Conservation (phyloP, 2,797 vertebrate species). For the Naso thynnoides region DNA sequence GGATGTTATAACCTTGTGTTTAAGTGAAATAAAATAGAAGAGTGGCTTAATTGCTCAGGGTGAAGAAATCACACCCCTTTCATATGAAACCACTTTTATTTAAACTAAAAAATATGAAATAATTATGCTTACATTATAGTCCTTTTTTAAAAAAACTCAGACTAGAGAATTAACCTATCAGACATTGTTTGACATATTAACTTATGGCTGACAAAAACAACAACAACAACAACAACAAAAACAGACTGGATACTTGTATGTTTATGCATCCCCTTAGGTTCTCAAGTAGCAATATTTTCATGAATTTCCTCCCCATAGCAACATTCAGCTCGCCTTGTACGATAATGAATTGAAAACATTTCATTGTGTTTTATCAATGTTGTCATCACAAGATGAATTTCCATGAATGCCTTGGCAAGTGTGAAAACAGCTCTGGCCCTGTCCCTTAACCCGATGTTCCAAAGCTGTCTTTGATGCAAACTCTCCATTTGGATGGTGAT, state of each 20-base stretch:
- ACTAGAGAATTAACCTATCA: neutral
- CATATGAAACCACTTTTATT: slow-evolving; percentile 14
- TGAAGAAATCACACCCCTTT: slow-evolving; percentile 8
- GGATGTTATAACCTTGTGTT: slow-evolving; percentile 22
- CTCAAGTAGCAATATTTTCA: slow-evolving; percentile 16
- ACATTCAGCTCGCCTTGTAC: slow-evolving; percentile 17
- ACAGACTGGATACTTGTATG: neutral
- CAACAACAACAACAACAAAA: slow-evolving; percentile 4
- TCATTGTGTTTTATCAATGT: slow-evolving; percentile 52
- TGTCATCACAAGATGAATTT: slow-evolving; percentile 70
- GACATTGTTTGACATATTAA: neutral
- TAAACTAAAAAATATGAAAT: neutral
- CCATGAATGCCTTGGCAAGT: slow-evolving; percentile 58
- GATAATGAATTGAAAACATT: slow-evolving; percentile 52
- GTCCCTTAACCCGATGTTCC: slow-evolving; percentile 69
- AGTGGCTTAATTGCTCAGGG: neutral
- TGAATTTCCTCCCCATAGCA: neutral
- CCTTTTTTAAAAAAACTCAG: neutral
- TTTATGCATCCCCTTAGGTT: slow-evolving; percentile 8
- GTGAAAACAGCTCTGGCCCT: slow-evolving; percentile 64
- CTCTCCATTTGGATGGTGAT: slow-evolving; percentile 77
- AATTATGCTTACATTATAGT: neutral
- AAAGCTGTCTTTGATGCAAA: slow-evolving; percentile 74
- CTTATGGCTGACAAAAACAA: neutral
- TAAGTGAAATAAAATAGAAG: slow-evolving; percentile 9